Evolutionary conservation across 2,113 vertebrate species (phyloP).

Genomic region (Struthidea cinerea): DNA sequence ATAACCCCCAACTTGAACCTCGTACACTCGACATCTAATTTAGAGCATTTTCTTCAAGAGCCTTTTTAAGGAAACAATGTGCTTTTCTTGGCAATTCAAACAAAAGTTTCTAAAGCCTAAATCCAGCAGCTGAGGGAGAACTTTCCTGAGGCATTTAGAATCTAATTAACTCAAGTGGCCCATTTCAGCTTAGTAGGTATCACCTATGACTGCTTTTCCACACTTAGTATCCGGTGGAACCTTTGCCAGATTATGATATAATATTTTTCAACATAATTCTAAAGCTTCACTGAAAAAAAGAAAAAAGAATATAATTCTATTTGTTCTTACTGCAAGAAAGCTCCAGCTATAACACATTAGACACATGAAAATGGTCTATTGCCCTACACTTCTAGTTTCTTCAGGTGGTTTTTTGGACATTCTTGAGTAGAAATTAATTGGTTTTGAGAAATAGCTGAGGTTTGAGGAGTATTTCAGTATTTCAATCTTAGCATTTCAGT

Average conservation of each 20-base stretch:
- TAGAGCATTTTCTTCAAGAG: not conserved
- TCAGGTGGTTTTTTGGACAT: not conserved
- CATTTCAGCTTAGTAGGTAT: not conserved
- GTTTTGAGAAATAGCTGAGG: not conserved
- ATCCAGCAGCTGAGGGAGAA: not conserved
- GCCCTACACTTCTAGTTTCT: not conserved
- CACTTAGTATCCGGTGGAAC: not conserved
- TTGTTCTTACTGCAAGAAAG: not conserved
- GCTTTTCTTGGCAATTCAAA: not conserved
- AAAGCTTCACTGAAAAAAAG: not conserved
- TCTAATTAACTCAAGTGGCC: not conserved
- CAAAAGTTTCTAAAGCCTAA: not conserved
- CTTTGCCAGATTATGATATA: not conserved
- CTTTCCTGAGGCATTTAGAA: not conserved
- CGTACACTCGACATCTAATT: not conserved
- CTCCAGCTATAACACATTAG: not conserved
- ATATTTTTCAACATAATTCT: not conserved
- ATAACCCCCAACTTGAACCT: not conserved
- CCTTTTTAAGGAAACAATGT: not conserved
- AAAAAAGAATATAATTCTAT: too few relatives aligned
- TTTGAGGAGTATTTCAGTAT: not conserved
- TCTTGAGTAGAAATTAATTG: not conserved
- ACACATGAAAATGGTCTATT: not conserved
- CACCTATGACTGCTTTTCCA: not conserved
- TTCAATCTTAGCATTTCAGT: not conserved